Percentiles rank a stretch among this genome's conserved stretches.
These are phyloP conservation scores for Psammodynastes pulverulentus DNA, from an alignment of 2,113 vertebrate genomes.

Conservation along the genomic window DNA sequence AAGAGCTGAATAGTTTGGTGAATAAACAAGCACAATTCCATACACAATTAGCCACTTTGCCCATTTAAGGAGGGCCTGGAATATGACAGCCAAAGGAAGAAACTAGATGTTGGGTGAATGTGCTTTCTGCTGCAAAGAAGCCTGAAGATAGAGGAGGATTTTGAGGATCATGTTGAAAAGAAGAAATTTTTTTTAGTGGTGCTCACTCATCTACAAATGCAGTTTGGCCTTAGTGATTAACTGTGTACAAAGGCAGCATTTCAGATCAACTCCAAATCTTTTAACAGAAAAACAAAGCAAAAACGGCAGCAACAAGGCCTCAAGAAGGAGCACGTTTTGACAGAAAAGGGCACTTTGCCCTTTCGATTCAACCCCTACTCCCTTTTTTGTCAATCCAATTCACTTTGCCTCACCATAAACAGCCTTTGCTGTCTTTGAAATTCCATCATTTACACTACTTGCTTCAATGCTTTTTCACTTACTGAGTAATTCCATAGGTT, in stretches of 20 bases:
- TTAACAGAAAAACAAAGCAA: background rate
- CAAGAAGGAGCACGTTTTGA: background rate
- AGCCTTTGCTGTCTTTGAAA: slow-evolving; percentile 36
- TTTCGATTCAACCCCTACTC: background rate
- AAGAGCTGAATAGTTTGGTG: background rate
- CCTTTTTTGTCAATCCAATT: slow-evolving; percentile 11
- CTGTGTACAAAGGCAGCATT: background rate
- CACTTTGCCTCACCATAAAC: slow-evolving; percentile 15
- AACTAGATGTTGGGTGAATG: background rate
- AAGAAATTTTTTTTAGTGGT: background rate
- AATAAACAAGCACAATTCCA: background rate
- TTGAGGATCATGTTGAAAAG: background rate
- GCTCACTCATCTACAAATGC: background rate
- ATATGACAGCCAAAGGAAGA: background rate
- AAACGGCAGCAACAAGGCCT: background rate
- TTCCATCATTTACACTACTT: slow-evolving; percentile 18
- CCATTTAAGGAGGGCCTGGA: background rate
- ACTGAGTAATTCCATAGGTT: background rate
- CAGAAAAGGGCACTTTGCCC: background rate
- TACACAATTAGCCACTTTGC: background rate
- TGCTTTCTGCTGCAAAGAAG: background rate
- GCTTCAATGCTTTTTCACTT: slow-evolving; percentile 38
- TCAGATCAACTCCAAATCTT: background rate
- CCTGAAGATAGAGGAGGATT: background rate
- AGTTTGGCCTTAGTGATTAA: background rate